Percentiles rank a stretch among this genome's conserved stretches.
phyloP scores from a whole-genome alignment of 2,888 invertebrate species.

The Cheilosia urbana region DNA sequence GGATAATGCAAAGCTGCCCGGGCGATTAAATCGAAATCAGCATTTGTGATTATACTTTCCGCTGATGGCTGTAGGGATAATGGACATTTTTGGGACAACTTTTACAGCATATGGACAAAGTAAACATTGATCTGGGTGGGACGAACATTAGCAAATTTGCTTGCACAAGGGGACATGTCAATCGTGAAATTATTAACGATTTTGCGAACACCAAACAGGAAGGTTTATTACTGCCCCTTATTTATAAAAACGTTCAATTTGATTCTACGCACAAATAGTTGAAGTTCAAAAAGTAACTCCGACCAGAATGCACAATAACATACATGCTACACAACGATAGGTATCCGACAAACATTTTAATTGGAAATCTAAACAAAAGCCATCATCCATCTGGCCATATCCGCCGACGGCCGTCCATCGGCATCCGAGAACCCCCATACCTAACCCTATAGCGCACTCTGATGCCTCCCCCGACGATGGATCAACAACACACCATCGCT shows the following conservation, averaged over 20 bases:
- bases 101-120: conserved; percentile 56
- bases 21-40: conserved; percentile 83
- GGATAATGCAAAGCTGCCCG: conserved; percentile 57
- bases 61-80: conserved; percentile 7
- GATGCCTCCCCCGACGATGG: conserved; percentile 4
- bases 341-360: conserved; percentile 62
- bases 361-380: conserved; percentile 72
- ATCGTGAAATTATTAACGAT: no score
- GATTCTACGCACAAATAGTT: no score
- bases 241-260: no score
- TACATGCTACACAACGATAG: neutral
- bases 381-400: conserved; percentile 26
- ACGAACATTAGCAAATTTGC: neutral
- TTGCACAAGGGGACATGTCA: neutral
- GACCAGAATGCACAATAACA: no score
- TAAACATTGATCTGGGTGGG: conserved; percentile 26
- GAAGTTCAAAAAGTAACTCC: no score
- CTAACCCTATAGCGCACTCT: conserved; percentile 10
- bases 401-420: conserved; percentile 25
- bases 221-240: no score
- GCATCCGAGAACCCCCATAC: conserved; percentile 10
- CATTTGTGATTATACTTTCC: conserved; percentile 46
- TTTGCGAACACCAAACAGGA: no score
- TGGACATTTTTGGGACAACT: conserved; percentile 24
- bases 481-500: conserved; percentile 3